Evolutionary conservation across 1,140 invertebrate species (phyloP), one percentile per base, ranked within the genome.

Genomic region (Neotoxoptera formosana): DNA sequence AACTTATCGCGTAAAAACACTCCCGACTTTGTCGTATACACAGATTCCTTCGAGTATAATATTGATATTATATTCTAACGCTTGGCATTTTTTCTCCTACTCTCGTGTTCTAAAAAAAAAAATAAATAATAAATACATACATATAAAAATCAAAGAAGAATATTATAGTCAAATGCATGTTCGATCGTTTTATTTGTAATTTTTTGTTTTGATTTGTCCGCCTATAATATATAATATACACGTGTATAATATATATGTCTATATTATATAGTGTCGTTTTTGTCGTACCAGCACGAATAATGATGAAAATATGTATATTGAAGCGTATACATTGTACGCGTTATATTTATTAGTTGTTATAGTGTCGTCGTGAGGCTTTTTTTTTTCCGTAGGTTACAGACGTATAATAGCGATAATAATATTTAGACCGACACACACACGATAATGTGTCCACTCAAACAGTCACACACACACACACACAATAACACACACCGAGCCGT

Each of bases 311-410:
- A 51, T 53, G 45, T 48, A 21, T 53, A 89, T 36, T 36, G 51
- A 53, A 53, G 23, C 20, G 34, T 89, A 36, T 53, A 53, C 36
- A 89, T 53, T 53, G 36, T 53, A 47, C 11, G 47, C 4, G 2
- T 53, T 41, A 41, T 86, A 84, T 45, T 25, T 25, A 48, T 48
- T 88, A 90, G 53, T 56, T 90, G 23, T 90, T n/a, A 88, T 47
- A 87, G 30, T 53, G 30, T 34, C 3, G 36, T 56, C 30, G 34
- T 90, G 56, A 8, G 36, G 88, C 53, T 90, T 41, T 90, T 90
- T 89, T 90, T 90, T 60, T 41, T n/a, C n/a, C n/a, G 88, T 90
- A 53, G n/a, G 36, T 90, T 67, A 90, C 89, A 47, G 17, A 45
- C 56, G 56, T 17, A 67, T 90, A 17, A 60, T 90, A 20, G 25